phyloP scores from a whole-genome alignment of 2,113 vertebrate species.

The Castor canadensis region DNA sequence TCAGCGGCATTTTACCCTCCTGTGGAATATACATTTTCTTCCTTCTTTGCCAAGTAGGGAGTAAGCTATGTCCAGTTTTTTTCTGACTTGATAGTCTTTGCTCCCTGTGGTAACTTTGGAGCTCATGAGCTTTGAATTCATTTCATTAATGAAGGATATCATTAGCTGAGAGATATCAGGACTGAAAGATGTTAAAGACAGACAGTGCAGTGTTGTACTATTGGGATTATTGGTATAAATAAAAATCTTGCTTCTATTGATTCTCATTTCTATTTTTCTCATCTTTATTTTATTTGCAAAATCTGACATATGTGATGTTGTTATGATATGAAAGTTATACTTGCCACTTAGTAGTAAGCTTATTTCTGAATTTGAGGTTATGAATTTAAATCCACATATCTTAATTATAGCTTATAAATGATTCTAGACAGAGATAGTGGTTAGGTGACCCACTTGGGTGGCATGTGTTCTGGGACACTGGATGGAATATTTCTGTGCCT shows the following conservation, averaged over 20 bases:
- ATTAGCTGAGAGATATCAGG: neutral
- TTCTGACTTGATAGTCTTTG: neutral
- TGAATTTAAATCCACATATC: neutral
- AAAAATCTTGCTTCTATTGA: neutral
- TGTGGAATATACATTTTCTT: neutral
- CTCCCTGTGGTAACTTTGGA: neutral
- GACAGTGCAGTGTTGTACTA: neutral
- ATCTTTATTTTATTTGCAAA: neutral
- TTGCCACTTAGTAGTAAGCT: neutral
- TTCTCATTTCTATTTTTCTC: slow-evolving; percentile 7
- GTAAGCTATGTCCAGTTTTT: neutral
- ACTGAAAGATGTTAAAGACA: neutral
- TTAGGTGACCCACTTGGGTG: neutral
- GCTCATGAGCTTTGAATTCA: neutral
- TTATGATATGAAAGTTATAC: neutral
- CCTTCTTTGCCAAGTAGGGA: neutral
- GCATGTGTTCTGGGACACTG: neutral
- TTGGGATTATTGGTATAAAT: neutral
- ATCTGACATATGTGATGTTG: neutral
- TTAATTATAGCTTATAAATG: neutral
- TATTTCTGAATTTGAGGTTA: neutral
- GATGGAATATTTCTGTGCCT: neutral
- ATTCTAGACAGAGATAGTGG: neutral
- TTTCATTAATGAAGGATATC: slow-evolving; percentile 7
- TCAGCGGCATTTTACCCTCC: neutral